These are phyloP conservation scores for Xenops minutus DNA, from an alignment of 2,797 vertebrate species.

Conservation along the genomic window DNA sequence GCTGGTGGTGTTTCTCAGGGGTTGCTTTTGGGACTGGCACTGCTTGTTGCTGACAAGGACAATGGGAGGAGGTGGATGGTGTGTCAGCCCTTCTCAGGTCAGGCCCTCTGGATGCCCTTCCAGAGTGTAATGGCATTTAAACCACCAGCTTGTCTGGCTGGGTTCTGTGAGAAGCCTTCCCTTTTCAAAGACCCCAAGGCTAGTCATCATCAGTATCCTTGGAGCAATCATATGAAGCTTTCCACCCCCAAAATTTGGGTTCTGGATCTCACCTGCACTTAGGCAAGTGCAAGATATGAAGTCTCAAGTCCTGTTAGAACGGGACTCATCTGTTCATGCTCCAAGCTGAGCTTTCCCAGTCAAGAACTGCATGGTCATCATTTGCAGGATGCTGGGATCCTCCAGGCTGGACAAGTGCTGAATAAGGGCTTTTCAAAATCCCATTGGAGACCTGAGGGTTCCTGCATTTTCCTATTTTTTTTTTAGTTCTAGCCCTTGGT, in stretches of 20 bases:
- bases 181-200: not conserved
- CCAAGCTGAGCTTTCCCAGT: not conserved
- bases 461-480: not conserved
- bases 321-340: not conserved
- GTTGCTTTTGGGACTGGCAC: not conserved
- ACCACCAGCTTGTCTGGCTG: not conserved
- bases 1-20: not conserved
- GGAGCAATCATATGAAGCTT: not conserved
- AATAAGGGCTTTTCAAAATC: slow-evolving; percentile 19
- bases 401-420: slow-evolving; percentile 37
- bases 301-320: not conserved
- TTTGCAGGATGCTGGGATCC: not conserved
- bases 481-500: not conserved
- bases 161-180: not conserved
- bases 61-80: not conserved
- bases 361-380: not conserved
- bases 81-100: not conserved
- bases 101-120: not conserved
- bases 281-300: not conserved
- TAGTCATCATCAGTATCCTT: not conserved
- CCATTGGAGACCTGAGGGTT: not conserved
- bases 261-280: not conserved
- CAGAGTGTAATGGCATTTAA: not conserved
- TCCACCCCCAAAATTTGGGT: not conserved
- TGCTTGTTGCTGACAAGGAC: not conserved